Percentiles rank a stretch among this genome's conserved stretches.
Conservation (phyloP, 2,888 invertebrate species). For the Pollenia labialis region DNA sequence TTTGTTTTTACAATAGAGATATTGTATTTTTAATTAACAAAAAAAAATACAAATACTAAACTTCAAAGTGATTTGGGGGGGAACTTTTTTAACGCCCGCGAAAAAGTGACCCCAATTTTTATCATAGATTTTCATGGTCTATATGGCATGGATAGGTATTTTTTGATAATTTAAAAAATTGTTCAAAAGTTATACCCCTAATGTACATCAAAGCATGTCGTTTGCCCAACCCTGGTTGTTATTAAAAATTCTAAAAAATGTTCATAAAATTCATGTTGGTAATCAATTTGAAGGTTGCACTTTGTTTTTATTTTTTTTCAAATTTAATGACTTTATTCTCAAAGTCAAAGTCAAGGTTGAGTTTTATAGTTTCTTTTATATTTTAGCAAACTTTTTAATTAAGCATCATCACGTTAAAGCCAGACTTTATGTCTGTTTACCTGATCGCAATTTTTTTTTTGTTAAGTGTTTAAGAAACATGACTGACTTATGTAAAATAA, state of each 20-base stretch:
- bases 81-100: no score
- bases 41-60: no score
- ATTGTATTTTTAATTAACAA: no score
- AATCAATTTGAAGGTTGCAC: constrained; percentile 18
- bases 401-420: background rate
- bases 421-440: constrained; percentile 7
- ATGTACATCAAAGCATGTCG: no score
- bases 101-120: no score
- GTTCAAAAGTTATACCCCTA: no score
- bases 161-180: no score
- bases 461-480: background rate
- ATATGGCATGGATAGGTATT: no score
- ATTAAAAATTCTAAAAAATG: background rate
- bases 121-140: no score
- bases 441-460: background rate
- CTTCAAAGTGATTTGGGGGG: no score
- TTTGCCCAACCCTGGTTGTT: background rate
- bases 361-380: constrained; percentile 15
- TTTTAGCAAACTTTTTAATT: background rate
- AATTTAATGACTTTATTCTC: constrained; percentile 26
- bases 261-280: background rate
- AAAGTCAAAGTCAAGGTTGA: constrained; percentile 63
- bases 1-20: no score
- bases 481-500: background rate
- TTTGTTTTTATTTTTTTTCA: constrained; percentile 41